Evolutionary conservation across 2,888 invertebrate species (phyloP).

Genomic region (Pterobdella sp.): DNA sequence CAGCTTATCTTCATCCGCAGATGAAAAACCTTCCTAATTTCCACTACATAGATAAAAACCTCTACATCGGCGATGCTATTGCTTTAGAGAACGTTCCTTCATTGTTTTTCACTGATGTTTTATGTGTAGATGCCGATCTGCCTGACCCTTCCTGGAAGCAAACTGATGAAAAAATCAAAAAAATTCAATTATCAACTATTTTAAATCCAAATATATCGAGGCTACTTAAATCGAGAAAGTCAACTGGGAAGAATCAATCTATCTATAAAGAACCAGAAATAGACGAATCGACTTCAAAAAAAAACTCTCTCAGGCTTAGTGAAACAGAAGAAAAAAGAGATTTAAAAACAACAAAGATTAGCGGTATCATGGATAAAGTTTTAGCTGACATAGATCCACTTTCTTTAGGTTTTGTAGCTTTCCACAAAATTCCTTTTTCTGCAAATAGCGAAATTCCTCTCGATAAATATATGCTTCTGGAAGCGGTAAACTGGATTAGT

Average conservation of each 20-base stretch:
- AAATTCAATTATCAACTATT: too few species aligned
- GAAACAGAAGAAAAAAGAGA: too few species aligned
- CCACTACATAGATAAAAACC: background rate
- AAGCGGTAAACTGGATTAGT: conserved; percentile 1
- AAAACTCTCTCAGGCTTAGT: too few species aligned
- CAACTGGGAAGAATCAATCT: background rate
- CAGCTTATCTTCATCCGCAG: background rate
- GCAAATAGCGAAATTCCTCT: background rate
- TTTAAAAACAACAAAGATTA: too few species aligned
- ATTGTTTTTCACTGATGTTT: conserved; percentile 20
- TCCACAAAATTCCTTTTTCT: background rate
- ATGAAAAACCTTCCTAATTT: conserved; percentile 25
- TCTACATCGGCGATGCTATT: conserved; percentile 18
- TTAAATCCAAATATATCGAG: background rate
- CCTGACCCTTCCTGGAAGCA: conserved; percentile 7
- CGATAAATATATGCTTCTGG: background rate
- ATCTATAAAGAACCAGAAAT: too few species aligned
- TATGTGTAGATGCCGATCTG: conserved; percentile 20
- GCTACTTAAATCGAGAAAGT: conserved; percentile 3
- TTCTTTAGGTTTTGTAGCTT: background rate
- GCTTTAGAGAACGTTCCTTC: conserved; percentile 13
- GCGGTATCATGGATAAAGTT: too few species aligned
- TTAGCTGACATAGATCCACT: too few species aligned
- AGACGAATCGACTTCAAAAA: too few species aligned
- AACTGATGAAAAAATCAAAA: too few species aligned